These are phyloP conservation scores for Rhysida immarginata DNA, from an alignment of 1,140 invertebrate species.

Conservation along the genomic window DNA sequence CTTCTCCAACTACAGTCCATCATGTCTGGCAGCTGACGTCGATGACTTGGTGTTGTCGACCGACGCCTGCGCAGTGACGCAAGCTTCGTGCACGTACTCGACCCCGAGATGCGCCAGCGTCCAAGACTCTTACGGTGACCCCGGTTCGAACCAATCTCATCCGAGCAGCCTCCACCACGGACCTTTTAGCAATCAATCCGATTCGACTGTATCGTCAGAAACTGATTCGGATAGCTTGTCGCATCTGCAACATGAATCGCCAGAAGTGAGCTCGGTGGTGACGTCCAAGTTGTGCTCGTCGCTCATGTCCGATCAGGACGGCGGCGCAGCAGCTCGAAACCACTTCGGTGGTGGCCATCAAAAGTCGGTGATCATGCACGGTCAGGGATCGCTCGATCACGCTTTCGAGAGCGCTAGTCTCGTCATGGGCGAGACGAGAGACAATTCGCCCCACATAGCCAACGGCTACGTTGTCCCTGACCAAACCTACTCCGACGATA, in stretches of 20 bases:
- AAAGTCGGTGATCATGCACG: conserved; percentile 23
- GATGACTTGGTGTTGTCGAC: neutral
- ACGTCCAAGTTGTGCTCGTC: neutral
- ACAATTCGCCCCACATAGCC: neutral
- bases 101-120: neutral
- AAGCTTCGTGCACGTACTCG: neutral
- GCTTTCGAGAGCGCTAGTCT: too few relatives aligned
- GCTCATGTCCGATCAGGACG: neutral
- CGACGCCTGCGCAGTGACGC: neutral
- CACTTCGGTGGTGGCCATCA: neutral
- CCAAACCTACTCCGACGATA: neutral
- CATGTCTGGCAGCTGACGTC: neutral
- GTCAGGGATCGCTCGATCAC: conserved; percentile 8
- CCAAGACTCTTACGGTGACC: neutral
- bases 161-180: conserved; percentile 2
- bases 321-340: neutral
- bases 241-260: neutral
- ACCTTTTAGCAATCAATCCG: conserved; percentile 16
- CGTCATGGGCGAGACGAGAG: neutral
- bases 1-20: neutral
- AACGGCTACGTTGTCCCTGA: neutral
- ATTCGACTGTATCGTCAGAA: conserved; percentile 13
- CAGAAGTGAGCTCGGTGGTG: neutral
- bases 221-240: conserved; percentile 15
- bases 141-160: neutral